phyloP scores from a whole-genome alignment of 1,140 invertebrate genomes.

The Drosophila sturtevanti region DNA sequence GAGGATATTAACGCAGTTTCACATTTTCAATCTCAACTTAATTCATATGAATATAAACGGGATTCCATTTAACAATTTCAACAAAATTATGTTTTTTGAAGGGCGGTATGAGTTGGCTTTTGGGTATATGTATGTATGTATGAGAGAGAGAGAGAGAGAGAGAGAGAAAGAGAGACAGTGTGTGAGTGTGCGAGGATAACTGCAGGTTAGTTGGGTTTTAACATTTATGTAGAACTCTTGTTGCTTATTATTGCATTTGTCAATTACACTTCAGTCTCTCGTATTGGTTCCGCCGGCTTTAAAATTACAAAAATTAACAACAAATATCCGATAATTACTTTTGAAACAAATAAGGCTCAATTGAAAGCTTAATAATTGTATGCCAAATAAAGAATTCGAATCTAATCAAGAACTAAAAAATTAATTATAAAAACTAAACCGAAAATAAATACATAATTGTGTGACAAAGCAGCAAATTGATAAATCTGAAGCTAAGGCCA shows the following conservation, averaged over 20 bases:
- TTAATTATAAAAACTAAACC: slow-evolving; percentile 11
- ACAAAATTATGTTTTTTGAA: neutral
- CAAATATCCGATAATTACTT: slow-evolving; percentile 78
- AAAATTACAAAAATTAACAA: slow-evolving; percentile 84
- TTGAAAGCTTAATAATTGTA: slow-evolving; percentile 41
- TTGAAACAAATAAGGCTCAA: slow-evolving; percentile 56
- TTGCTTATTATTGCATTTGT: slow-evolving; percentile 63
- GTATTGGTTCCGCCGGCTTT: slow-evolving; percentile 88
- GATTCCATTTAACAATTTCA: slow-evolving; percentile 4
- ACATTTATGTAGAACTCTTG: slow-evolving; percentile 43
- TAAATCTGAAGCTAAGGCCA: neutral
- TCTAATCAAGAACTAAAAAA: slow-evolving; percentile 21
- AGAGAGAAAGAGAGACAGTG: neutral
- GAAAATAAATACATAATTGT: slow-evolving; percentile 13
- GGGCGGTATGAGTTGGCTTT: neutral
- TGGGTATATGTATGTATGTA: neutral
- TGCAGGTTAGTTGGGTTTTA: slow-evolving; percentile 51
- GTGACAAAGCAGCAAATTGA: slow-evolving; percentile 9
- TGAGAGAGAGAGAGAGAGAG: slow-evolving; percentile 3
- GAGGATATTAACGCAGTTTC: neutral
- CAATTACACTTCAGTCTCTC: slow-evolving; percentile 87
- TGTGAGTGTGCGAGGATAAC: slow-evolving; percentile 26
- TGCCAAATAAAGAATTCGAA: slow-evolving; percentile 23
- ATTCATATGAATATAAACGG: neutral
- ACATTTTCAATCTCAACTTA: slow-evolving; percentile 1